These are phyloP conservation scores for Ips typographus DNA, from an alignment of 1,140 invertebrate species.

Conservation along the genomic window DNA sequence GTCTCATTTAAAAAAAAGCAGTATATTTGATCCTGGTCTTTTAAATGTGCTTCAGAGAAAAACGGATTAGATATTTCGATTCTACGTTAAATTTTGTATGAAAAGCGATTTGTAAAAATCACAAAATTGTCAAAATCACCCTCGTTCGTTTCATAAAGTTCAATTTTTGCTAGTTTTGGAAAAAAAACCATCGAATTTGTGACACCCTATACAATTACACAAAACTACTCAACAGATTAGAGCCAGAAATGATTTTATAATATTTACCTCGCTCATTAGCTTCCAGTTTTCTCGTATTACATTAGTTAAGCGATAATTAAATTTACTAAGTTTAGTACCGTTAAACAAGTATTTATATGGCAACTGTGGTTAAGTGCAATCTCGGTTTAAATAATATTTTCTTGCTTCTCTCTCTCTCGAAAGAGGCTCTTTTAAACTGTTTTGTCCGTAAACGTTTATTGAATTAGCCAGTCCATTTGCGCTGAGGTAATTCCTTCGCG, in stretches of 20 bases:
- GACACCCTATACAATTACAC: too few species aligned
- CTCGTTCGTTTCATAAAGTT: too few species aligned
- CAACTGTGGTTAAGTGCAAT: background rate
- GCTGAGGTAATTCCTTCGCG: background rate
- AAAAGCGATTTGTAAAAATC: too few species aligned
- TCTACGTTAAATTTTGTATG: too few species aligned
- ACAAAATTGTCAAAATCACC: too few species aligned
- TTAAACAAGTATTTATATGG: conserved; percentile 4
- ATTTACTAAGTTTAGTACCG: conserved; percentile 3
- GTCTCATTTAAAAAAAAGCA: too few species aligned
- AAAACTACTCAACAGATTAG: background rate
- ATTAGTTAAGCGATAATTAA: conserved; percentile 4
- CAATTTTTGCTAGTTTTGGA: too few species aligned
- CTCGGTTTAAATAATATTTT: background rate
- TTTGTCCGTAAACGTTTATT: background rate
- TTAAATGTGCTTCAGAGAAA: too few species aligned
- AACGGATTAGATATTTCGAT: too few species aligned
- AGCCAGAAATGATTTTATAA: background rate
- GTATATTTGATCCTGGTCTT: too few species aligned
- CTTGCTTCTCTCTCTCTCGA: background rate
- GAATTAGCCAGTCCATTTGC: background rate
- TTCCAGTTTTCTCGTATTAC: conserved; percentile 1
- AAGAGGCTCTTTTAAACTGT: background rate
- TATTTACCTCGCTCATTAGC: background rate
- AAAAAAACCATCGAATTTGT: too few species aligned